Conservation (phyloP, 2,797 vertebrate species). For the Ataeniobius toweri region DNA sequence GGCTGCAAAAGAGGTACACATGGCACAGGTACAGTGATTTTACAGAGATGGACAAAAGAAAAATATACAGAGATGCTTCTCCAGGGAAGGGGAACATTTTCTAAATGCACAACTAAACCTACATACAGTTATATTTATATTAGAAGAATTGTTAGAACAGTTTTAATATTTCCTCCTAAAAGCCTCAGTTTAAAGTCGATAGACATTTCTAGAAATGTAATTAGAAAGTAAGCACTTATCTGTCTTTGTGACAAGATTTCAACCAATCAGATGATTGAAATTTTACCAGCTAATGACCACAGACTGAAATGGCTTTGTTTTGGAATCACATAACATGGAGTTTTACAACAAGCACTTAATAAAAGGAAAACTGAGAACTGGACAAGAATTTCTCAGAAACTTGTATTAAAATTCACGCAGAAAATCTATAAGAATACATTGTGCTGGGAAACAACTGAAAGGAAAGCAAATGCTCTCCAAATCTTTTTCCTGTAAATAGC, state of each 20-base stretch:
- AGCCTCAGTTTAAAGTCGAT: neutral
- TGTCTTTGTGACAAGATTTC: neutral
- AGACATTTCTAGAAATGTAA: neutral
- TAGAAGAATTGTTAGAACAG: neutral
- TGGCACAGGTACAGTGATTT: constrained; percentile 1
- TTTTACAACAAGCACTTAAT: neutral
- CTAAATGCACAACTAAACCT: neutral
- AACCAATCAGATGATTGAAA: neutral
- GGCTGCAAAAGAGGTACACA: constrained; percentile 3
- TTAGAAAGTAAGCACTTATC: neutral
- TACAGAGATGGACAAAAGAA: constrained; percentile 4
- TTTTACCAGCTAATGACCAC: too few species aligned
- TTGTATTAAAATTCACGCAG: neutral
- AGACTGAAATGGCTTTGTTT: neutral
- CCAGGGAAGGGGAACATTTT: neutral
- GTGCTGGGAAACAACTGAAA: neutral
- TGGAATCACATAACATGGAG: too few species aligned
- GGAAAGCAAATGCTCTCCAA: neutral
- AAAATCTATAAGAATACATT: neutral
- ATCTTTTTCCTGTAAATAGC: neutral
- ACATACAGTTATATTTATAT: neutral
- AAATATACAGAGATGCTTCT: neutral
- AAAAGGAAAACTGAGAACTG: neutral
- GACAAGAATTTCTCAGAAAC: neutral
- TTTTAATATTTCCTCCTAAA: neutral